Percentiles rank a stretch among this genome's conserved stretches.
Evolutionary conservation across 2,797 vertebrate genomes (phyloP).

Genomic region (Amniataba percoides): DNA sequence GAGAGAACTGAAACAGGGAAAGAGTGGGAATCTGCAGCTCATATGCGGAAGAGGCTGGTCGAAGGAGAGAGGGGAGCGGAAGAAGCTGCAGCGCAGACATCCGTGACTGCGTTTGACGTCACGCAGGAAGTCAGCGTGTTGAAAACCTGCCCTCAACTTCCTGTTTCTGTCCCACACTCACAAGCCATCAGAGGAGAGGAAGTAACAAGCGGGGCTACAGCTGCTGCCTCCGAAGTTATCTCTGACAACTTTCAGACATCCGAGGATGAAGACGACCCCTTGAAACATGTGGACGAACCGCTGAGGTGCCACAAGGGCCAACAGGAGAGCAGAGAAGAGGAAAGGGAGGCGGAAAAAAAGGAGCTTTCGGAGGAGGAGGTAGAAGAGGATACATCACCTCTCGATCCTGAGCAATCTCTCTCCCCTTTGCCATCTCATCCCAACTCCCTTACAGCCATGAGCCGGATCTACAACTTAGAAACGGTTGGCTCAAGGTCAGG

Average conservation of each 20-base stretch:
- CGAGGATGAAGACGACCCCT: constrained; percentile 58
- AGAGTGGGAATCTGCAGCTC: constrained; percentile 53
- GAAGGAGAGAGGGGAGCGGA: constrained; percentile 67
- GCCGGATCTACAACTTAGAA: constrained; percentile 85
- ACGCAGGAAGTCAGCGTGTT: constrained; percentile 81
- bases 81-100: constrained; percentile 70
- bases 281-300: constrained; percentile 70
- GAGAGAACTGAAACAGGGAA: constrained; percentile 50
- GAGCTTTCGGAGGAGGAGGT: constrained; percentile 59
- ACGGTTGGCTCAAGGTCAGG: constrained; percentile 76
- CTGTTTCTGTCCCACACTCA: constrained; percentile 77
- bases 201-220: constrained; percentile 53
- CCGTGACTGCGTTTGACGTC: constrained; percentile 73
- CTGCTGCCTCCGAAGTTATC: constrained; percentile 40
- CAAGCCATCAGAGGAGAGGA: constrained; percentile 70
- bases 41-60: constrained; percentile 38
- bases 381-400: constrained; percentile 61
- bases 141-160: constrained; percentile 83
- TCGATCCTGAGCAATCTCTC: constrained; percentile 54
- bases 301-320: constrained; percentile 38
- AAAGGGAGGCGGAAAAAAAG: constrained; percentile 40
- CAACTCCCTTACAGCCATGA: constrained; percentile 82
- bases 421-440: constrained; percentile 69
- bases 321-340: constrained; percentile 47
- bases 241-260: constrained; percentile 48